phyloP scores from a whole-genome alignment of 2,113 vertebrate genomes.

The Astur gentilis region DNA sequence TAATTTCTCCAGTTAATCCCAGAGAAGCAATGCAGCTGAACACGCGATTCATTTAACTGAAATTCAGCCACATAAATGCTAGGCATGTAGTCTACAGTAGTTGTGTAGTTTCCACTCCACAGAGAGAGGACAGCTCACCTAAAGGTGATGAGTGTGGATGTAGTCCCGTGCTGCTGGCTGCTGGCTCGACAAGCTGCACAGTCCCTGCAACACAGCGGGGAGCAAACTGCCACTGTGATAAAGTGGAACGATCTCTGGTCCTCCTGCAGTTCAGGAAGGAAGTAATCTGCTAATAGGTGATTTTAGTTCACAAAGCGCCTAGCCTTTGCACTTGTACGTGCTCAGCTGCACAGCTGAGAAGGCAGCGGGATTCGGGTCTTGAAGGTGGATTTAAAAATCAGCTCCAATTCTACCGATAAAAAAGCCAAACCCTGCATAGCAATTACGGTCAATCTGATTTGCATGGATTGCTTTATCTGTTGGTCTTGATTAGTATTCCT shows the following conservation, averaged over 20 bases:
- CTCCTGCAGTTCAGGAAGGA: neutral
- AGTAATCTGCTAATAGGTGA: neutral
- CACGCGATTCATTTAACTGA: neutral
- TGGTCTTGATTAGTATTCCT: neutral
- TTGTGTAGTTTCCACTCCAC: neutral
- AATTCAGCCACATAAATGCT: neutral
- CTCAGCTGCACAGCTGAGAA: neutral
- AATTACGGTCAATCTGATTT: neutral
- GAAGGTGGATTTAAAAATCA: neutral
- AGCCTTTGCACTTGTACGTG: neutral
- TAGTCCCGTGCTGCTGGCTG: neutral
- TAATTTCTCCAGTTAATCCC: neutral
- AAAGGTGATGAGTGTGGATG: neutral
- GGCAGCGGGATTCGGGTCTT: neutral
- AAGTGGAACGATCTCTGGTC: neutral
- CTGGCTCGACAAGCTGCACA: neutral
- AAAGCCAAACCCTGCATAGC: neutral
- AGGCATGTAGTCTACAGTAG: neutral
- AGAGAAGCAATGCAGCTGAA: neutral
- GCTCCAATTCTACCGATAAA: neutral
- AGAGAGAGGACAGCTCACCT: neutral
- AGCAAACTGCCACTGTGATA: neutral
- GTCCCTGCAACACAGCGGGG: neutral
- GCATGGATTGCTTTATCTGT: constrained; percentile 10
- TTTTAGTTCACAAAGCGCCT: neutral